Base-by-base conservation (phyloP, 2,113 vertebrate species). In the Erinaceus europaeus region DNA sequence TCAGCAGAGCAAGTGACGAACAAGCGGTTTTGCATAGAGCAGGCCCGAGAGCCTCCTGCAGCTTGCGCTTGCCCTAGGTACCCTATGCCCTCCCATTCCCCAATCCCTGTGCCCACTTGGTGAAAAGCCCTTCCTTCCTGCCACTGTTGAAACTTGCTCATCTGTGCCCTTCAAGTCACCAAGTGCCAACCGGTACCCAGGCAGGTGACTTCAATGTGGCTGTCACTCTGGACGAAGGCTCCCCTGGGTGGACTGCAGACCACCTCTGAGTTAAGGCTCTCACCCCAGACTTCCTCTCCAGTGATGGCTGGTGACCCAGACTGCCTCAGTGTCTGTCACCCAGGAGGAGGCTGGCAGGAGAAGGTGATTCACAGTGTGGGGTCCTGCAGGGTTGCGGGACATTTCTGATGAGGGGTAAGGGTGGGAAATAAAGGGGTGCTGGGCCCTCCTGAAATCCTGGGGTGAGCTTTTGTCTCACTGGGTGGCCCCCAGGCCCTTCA, bases 1-100 rank as follows among this genome's bases (percentile, higher is more conserved):
- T 95, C 94, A 95, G 84, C 82, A 0, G 55, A 34, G 82, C 15
- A 1, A 9, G 53, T 25, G 68, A 61, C 50, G 62, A 36, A 76
- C 44, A 23, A 29, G 53, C 53, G 44, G 50, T 77, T 57, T 53
- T 68, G 89, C 88, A 13, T 75, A n/a, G 0, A 36, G 86, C 82
- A 1, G 71, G 57, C 86, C 86, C 34, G 67, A 61, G 52, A 57
- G 48, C 36, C 20, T 10, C 53, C 9, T 32, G 34, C 20, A 59
- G 74, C 65, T 32, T 21, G 76, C 77, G 67, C 50, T 84, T 27
- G 32, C 0, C 21, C 62, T 1, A 44, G 62, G 38, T 4, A 15
- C 83, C 34, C n/a, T 4, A 4, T 2, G 23, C 40, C 25, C 34
- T 34, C 1, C 69, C 44, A 9, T 1, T 6, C 11, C 55, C 36